These are phyloP conservation scores for Malthinus flaveolus DNA, from an alignment of 2,888 invertebrate species.

Conservation along the genomic window DNA sequence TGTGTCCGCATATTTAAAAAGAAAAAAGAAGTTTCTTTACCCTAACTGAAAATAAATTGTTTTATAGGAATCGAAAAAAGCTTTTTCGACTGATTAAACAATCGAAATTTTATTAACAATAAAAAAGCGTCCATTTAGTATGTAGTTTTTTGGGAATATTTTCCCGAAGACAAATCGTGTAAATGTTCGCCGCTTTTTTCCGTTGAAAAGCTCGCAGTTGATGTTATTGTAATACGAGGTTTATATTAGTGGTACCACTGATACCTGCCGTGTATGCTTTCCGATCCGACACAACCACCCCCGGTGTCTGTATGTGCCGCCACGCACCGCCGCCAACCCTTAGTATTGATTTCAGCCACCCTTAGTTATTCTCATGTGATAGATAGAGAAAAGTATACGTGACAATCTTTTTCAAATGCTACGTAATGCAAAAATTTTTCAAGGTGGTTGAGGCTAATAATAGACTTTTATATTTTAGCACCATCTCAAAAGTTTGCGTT, in stretches of 20 bases:
- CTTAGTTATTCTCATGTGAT: constrained; percentile 14
- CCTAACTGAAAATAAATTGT: too few species aligned
- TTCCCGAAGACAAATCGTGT: neutral
- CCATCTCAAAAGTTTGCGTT: too few species aligned
- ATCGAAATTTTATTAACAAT: too few species aligned
- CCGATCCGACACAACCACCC: constrained; percentile 7
- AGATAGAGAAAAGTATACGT: constrained; percentile 21
- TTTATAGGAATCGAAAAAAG: too few species aligned
- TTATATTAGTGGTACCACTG: constrained; percentile 1
- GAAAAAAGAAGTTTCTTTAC: too few species aligned
- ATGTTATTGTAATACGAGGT: neutral
- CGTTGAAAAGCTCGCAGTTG: too few species aligned
- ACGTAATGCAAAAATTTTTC: constrained; percentile 15
- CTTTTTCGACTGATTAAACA: too few species aligned
- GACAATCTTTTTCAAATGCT: constrained; percentile 14
- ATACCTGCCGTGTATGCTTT: constrained; percentile 13
- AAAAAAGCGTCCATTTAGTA: too few species aligned
- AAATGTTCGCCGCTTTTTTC: neutral
- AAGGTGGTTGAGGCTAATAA: neutral
- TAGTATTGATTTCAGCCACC: constrained; percentile 28
- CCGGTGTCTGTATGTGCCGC: constrained; percentile 22
- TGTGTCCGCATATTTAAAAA: too few species aligned
- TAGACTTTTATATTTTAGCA: neutral
- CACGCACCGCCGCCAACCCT: constrained; percentile 23
- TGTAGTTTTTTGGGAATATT: too few species aligned